Base-by-base conservation (phyloP, 2,113 vertebrate species). In the Hydrolagus affinis region DNA sequence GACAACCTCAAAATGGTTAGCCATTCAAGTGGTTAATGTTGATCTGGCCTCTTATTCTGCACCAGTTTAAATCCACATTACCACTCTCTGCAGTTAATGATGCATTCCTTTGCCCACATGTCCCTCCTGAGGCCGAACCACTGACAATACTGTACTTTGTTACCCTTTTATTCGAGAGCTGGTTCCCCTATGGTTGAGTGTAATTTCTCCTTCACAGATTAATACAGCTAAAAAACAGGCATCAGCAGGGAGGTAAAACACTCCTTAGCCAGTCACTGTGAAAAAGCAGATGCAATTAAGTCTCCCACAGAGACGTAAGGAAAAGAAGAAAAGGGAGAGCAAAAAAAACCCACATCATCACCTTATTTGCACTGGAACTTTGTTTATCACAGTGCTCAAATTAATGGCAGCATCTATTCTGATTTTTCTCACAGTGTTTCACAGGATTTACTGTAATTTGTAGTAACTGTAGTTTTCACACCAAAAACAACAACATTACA, bases 231-330 rank as follows among this genome's bases (percentile, higher is more conserved):
- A 92, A 94, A 92, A 90, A 91, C 89, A 91, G 92, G 90, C 93
- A 94, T 91, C 92, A 94, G 94, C 94, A 94, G 93, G 93, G 92
- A 95, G 94, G 92, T 90, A 90, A 91, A 86, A 91, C 91, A 89
- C 91, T 93, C 91, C 90, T 91, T 91, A 92, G 91, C 92, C 90
- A 93, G 92, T 92, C 93, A 94, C 94, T 93, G 93, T 94, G 93
- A 92, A 93, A 94, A 91, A 92, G 91, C 92, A 92, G 94, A 95
- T 92, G 94, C 94, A 95, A 95, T 95, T 95, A 95, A 95, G 91
- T 92, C 91, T 95, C 94, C 93, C 94, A 94, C 94, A 94, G 94
- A 92, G 92, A 94, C 11, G 15, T 32, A 66, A 83, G 9, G 32
- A 75, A 75, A 15, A 30, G 62, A 64, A 30, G 62, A 83, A 90